Base-by-base conservation (phyloP, 2,888 invertebrate species). In the Venusia cambrica region DNA sequence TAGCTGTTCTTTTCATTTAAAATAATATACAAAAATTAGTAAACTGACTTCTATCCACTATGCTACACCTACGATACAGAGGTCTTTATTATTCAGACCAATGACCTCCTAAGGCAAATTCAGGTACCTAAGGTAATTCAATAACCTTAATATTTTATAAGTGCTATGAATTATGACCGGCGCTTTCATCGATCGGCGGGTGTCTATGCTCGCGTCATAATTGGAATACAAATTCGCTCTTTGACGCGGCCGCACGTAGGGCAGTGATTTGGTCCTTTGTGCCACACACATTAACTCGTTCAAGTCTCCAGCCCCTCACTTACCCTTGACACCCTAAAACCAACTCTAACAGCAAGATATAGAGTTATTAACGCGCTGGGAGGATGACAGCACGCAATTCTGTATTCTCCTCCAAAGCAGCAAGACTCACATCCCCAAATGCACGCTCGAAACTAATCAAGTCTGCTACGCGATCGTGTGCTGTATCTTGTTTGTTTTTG, bases 231-330 rank as follows among this genome's bases (percentile, higher is more conserved):
- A 85, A 84, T 85, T 83, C 73, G 69, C 76, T 77, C 77, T 83
- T 80, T 80, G 83, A 76, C 77, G 75, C 62, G 70, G 68, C 62
- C 68, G 67, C 75, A 66, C 66, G 67, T 65, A 76, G 76, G 75
- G 75, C 77, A 77, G 81, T 85, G 85, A 85, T 85, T 85, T 85
- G 75, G 81, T 71, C 84, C 83, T 85, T 87, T 87, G 85, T 87
- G 81, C 73, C 71, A 64, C 83, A 83, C 84, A 81, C 83, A 83
- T 84, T 83, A 84, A 81, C 81, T 85, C 83, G 84, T 84, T 83
- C 76, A 72, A 69, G 70, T 73, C 75, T 68, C 71, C 51, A 57
- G 68, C 73, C 72, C 73, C 65, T 51, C 65, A 64, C 57, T 58
- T 58, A 37, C 38, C 44, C 28, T 7, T 19, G n/a, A 7, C 44